Conservation (phyloP, 92 coral and sea anemone genomes). For the Epizoanthus rinbou region DNA sequence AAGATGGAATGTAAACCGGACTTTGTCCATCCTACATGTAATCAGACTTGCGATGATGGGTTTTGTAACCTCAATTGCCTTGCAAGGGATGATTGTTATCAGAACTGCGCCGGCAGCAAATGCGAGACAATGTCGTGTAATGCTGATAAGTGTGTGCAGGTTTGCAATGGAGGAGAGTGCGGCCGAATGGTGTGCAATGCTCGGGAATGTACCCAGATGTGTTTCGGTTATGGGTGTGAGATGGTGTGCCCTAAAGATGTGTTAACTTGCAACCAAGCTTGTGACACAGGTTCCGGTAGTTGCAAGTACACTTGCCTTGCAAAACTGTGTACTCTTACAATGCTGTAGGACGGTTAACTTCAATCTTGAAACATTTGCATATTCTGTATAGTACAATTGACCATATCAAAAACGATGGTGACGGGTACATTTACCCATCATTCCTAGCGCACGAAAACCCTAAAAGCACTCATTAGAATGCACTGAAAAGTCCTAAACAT, state of each 20-base stretch:
- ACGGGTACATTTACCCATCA: no score
- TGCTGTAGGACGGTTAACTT: not conserved
- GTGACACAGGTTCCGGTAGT: conserved; percentile 58
- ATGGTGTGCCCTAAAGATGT: conserved; percentile 74
- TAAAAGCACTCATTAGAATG: no score
- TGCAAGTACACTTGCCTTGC: conserved; percentile 85
- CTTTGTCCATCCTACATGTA: conserved; percentile 60
- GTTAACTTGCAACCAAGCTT: conserved; percentile 66
- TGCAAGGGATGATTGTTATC: conserved; percentile 64
- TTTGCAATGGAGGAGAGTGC: conserved; percentile 78
- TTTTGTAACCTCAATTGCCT: conserved; percentile 70
- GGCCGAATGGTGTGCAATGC: conserved; percentile 79
- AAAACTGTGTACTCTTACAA: conserved; percentile 49
- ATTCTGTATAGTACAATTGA: no score
- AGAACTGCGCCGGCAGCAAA: conserved; percentile 80
- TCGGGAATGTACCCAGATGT: conserved; percentile 65
- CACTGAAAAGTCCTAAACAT: no score
- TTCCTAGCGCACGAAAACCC: no score
- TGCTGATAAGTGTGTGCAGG: conserved; percentile 69
- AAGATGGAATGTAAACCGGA: conserved; percentile 60
- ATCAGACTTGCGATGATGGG: conserved; percentile 80
- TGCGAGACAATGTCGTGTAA: conserved; percentile 74
- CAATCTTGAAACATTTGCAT: no score
- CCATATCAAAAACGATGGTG: no score
- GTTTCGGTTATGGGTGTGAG: conserved; percentile 75